Base-by-base conservation (phyloP, 92 coral and sea anemone genomes). In the Zoanthus solanderi region DNA sequence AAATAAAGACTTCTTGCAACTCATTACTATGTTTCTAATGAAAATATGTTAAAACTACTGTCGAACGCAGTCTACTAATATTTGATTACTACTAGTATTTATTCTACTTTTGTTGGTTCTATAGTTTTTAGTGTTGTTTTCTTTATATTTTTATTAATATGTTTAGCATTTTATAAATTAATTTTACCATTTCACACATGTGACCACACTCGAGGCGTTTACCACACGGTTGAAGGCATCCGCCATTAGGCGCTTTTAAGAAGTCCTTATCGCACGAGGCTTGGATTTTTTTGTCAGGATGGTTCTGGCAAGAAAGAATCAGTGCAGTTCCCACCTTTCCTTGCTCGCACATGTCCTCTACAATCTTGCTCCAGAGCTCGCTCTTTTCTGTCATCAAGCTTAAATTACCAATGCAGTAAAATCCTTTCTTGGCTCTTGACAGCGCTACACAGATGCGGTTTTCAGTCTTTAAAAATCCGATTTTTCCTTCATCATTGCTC, bases 401-500 rank as follows among this genome's bases (percentile, higher is more conserved):
- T 50, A 94, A 61, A 88, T 96, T 96, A 12, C 98, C 98, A 31
- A 93, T 91, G 75, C 98, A 94, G 92, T 68, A 94, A 54, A 94
- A 94, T 4, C 98, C 99, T 72, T 95, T 92, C 88, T 92, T 97
- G 11, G 99, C 99, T 4, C 98, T 92, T 16, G 99, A 97, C 77
- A 97, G 87, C 23, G 99, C 98, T 16, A 97, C 99, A 53, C 99
- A 97, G 67, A 97, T 96, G 11, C 99, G 94, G 76, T 97, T 97
- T 71, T 93, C 96, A 15, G 83, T 95, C 67, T 94, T 92, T 32
- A 97, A 91, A 76, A 97, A 97, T 9, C 99, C 99, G 57, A 97
- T 97, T 29, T 92, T 89, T 53, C 95, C 94, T n/a, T 95, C 98
- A 9, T 95, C 98, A 83, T 97, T 95, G 88, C 99, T 97, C 37